phyloP scores from a whole-genome alignment of 2,888 invertebrate species.

The Phymatocera aterrima region DNA sequence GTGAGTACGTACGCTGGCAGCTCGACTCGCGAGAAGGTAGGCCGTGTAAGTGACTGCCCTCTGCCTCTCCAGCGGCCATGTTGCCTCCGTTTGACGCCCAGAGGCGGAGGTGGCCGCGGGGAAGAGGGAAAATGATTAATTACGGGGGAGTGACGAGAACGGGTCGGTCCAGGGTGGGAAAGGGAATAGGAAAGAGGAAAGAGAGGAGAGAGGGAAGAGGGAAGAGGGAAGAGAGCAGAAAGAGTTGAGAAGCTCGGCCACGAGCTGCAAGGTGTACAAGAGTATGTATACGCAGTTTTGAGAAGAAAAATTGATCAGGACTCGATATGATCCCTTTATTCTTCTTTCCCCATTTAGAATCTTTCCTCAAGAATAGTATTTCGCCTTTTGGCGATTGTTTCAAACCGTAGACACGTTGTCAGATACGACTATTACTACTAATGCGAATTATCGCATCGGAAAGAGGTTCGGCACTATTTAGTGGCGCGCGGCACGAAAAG shows the following conservation, averaged over 20 bases:
- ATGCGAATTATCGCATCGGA: not conserved
- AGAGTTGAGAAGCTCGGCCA: conserved; percentile 55
- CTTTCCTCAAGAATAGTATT: not conserved
- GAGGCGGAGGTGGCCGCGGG: conserved; percentile 49
- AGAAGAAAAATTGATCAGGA: not conserved
- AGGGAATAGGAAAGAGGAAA: conserved; percentile 46
- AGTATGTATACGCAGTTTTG: not conserved
- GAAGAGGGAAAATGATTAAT: conserved; percentile 72
- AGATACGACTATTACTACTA: not conserved
- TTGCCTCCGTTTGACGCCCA: conserved; percentile 61
- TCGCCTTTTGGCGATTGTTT: not conserved
- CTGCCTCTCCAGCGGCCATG: conserved; percentile 61
- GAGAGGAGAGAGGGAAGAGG: conserved; percentile 29
- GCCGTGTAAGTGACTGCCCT: conserved; percentile 52
- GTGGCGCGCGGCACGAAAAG: not conserved
- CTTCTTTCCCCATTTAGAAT: not conserved
- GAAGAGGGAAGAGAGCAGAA: conserved; percentile 50
- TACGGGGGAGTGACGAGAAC: conserved; percentile 70
- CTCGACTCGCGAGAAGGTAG: conserved; percentile 43
- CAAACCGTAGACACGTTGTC: not conserved
- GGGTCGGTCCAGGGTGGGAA: conserved; percentile 33
- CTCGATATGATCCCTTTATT: not conserved
- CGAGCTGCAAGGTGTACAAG: conserved; percentile 44
- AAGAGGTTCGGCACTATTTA: not conserved
- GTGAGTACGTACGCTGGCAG: conserved; percentile 46